Evolutionary conservation across 2,113 vertebrate genomes (phyloP), one percentile per base, ranked within the genome.

Genomic region (Serilophus lunatus): DNA sequence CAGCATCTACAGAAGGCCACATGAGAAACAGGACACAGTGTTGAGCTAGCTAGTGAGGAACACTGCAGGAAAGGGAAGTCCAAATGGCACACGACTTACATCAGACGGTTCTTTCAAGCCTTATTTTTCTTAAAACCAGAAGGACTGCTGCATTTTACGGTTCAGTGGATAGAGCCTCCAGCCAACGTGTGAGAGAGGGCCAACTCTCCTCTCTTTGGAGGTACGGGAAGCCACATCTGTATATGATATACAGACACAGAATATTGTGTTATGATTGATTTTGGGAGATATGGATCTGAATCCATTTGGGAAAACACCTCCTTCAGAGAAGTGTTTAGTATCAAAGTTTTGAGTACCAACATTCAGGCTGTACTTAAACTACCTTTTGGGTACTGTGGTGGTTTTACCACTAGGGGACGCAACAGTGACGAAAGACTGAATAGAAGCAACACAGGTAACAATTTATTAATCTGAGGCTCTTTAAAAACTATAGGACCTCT

Each of bases 51-150:
- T 71, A 68, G 23, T 42, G 42, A 64, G 49, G 29, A 90, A 68
- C 22, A 60, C 53, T 10, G 17, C 25, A 63, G 56, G n/a, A 66
- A 23, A 36, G 8, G 5, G 12, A 24, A 76, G 53, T 47, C 40
- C 57, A 66, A 66, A 66, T 33, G 38, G 18, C 35, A n/a, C 0
- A 1, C 1, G 0, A 63, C 22, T 90, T 50, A 50, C 3, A 45
- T 59, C 35, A 76, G 4, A 18, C 0, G 2, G 11, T 26, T 85
- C 22, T 90, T 78, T 57, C 22, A 40, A 23, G 57, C 8, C 16
- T 29, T 36, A 13, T 36, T 82, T 53, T 77, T 54, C 65, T 74
- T 66, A 45, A 87, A 80, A 44, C 5, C 7, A n/a, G 17, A 53
- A 64, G 13, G 28, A 59, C 18, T 82, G 9, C 14, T 35, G 23